Base-by-base conservation (phyloP, 2,113 vertebrate genomes). In the Anarhynchus alexandrinus region DNA sequence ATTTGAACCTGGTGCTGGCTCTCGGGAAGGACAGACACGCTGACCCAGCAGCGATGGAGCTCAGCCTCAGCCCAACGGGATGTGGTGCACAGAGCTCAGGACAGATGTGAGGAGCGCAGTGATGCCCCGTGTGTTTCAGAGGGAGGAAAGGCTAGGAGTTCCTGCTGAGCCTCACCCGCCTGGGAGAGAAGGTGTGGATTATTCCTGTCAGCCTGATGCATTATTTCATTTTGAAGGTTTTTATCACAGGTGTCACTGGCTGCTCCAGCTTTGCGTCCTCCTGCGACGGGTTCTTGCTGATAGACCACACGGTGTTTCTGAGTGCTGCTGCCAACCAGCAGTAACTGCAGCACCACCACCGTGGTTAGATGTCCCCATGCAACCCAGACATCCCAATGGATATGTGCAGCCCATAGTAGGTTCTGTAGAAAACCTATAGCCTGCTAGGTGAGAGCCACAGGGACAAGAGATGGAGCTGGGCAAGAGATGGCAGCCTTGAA, bases 41-140 rank as follows among this genome's bases (percentile, higher is more conserved):
- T 0, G 3, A 54, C 36, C 40, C 26, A 20, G 59, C 1, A 0
- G 4, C 5, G 54, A 25, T 0, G 1, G 64, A 64, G 52, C 26
- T 64, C 47, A 62, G 58, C 14, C 40, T 14, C 6, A 2, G 38
- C 71, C 21, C 49, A 5, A 2, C 0, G 1, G 52, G 26, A 15
- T 9, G 45, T 0, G 0, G 23, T 10, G 34, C 62, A 0, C 6
- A 2, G 32, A 52, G 85, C 61, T 64, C 66, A 4, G 45, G 52
- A 9, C 22, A 9, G 79, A 21, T 12, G 45, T 3, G 45, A 66
- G 30, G 25, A 38, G 38, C 30, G n/a, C 25, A 42, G 47, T 6
- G 2, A 36, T 2, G 9, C 25, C 47, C 51, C 1, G 0, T 12
- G 29, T 26, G 47, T 47, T 45, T 51, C 3, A 0, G 52, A 62